Evolutionary conservation across 2,113 vertebrate genomes (phyloP).

Genomic region (Plestiodon gilberti): DNA sequence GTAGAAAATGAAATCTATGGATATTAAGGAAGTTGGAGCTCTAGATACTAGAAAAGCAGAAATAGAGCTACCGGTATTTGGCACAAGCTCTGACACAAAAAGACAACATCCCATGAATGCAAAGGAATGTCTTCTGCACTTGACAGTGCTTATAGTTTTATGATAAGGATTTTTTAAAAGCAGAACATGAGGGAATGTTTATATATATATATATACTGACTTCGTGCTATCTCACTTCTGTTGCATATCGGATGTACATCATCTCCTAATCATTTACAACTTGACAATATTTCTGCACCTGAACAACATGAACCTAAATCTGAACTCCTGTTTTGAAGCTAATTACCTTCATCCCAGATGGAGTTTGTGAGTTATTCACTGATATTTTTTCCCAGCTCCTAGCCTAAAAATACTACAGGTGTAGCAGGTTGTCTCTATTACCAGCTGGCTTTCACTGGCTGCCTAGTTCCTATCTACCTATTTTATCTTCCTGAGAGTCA

Average conservation of each 20-base stretch:
- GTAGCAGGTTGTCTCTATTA: neutral
- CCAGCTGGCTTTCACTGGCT: neutral
- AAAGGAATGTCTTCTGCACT: fast-evolving
- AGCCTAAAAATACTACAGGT: slow-evolving; percentile 5
- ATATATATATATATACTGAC: neutral
- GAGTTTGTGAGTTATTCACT: neutral
- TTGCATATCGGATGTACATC: neutral
- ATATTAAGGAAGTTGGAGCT: slow-evolving; percentile 65
- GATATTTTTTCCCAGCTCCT: neutral
- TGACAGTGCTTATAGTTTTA: neutral
- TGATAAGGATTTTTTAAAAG: neutral
- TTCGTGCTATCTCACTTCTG: neutral
- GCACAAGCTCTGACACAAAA: neutral
- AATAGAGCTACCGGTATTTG: neutral
- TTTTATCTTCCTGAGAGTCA: neutral
- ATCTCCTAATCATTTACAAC: neutral
- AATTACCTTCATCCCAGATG: neutral
- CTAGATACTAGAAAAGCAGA: neutral
- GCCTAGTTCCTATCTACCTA: neutral
- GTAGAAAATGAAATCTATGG: slow-evolving; percentile 98
- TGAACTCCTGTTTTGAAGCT: slow-evolving; percentile 15
- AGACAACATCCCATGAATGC: neutral
- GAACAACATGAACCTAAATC: slow-evolving; percentile 1
- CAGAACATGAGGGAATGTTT: neutral
- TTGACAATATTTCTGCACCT: neutral